Evolutionary conservation across 2,113 vertebrate species (phyloP).

Genomic region (Tylochromis polylepis): DNA sequence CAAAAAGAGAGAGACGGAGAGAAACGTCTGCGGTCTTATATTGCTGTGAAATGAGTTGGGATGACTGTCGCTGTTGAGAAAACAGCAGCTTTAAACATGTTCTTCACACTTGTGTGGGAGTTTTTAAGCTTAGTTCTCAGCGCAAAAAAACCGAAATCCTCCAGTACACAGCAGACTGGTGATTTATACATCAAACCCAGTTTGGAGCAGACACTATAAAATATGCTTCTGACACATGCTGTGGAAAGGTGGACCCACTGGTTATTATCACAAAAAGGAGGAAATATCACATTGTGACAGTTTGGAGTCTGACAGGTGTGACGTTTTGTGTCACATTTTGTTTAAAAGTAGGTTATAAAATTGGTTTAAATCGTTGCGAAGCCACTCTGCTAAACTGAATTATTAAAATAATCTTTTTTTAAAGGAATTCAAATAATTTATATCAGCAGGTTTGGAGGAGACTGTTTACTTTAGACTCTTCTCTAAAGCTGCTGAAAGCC

Average conservation of each 20-base stretch:
- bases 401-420: background rate
- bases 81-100: conserved; percentile 37
- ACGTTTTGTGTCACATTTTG: background rate
- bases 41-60: conserved; percentile 44
- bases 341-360: background rate
- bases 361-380: background rate
- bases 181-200: conserved; percentile 45
- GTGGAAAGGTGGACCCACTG: background rate
- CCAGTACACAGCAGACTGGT: conserved; percentile 10
- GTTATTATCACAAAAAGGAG: background rate
- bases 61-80: conserved; percentile 13
- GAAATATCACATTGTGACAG: background rate
- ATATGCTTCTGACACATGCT: background rate
- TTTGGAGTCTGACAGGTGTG: background rate
- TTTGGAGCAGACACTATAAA: conserved; percentile 2
- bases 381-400: background rate
- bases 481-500: background rate
- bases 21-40: background rate
- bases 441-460: background rate
- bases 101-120: conserved; percentile 51
- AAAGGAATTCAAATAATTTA: background rate
- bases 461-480: background rate
- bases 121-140: conserved; percentile 40
- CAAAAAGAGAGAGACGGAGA: background rate
- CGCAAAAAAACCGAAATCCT: background rate